Evolutionary conservation across 2,888 invertebrate species (phyloP), one percentile per base, ranked within the genome.

Genomic region (Polydrusus pterygomalis): DNA sequence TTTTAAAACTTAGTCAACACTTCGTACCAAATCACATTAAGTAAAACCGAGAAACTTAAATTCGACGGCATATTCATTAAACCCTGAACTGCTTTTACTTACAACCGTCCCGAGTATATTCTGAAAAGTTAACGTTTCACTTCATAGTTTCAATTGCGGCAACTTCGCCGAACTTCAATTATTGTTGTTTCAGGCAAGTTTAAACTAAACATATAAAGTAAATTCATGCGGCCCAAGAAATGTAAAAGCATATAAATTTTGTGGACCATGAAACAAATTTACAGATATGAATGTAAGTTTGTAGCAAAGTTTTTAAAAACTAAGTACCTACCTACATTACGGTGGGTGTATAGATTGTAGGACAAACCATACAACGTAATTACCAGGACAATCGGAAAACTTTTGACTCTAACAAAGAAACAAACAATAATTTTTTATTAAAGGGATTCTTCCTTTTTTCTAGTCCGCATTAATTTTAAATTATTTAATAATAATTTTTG

Each of bases 131-230:
- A 83, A 82, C 83, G 80, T 83, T 81, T 81, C 82, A 82, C 82
- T 82, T 81, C 81, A 81, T 79, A 81, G 82, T 81, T 80, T 80
- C 79, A 80, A 82, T 81, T 80, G 81, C 68, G 20, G 79, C 79
- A 82, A 83, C 80, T 82, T 81, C 73, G 79, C 77, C 71, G 77
- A 79, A 80, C 78, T 82, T 78, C 83, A 82, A 82, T 83, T 81
- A 82, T 81, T 82, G 80, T 82, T 82, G 83, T 82, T 82, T 77
- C 78, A 77, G 77, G 76, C 70, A 81, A 82, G 79, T 82, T 81
- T 79, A 79, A 79, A 80, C 79, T 81, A 78, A 81, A 80, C 79
- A 77, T 80, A 78, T 80, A 80, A 78, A 81, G 79, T 74, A 79
- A 79, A 79, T 79, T 79, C 79, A 73, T 79, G 80, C 56, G 78